A percentile compares a stretch with the other conserved stretches of the same genome.
Conservation (phyloP, 2,797 vertebrate genomes). For the Lateolabrax maculatus region DNA sequence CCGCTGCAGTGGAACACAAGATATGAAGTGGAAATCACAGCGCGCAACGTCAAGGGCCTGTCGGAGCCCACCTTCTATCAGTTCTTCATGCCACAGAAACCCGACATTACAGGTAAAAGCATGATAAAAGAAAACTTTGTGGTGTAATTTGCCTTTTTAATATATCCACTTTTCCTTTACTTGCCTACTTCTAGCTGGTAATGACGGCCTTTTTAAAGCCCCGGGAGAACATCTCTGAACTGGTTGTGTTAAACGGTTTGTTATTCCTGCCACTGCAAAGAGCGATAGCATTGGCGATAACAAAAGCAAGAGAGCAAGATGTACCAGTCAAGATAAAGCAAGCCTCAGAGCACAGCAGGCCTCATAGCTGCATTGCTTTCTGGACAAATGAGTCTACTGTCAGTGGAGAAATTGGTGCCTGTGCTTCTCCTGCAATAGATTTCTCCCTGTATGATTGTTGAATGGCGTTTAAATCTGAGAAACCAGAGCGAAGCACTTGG, state of each 20-base stretch:
- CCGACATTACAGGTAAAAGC: constrained; percentile 94
- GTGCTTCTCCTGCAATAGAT: constrained; percentile 17
- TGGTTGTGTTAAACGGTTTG: constrained; percentile 7
- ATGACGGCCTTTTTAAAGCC: constrained; percentile 28
- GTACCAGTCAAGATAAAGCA: constrained; percentile 49
- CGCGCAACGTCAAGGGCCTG: constrained; percentile 95
- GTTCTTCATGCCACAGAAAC: constrained; percentile 98
- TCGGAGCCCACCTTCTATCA: constrained; percentile 98
- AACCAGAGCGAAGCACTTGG: constrained; percentile 10
- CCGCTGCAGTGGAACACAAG: constrained; percentile 97
- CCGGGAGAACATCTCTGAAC: constrained; percentile 5
- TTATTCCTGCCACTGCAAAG: constrained; percentile 15
- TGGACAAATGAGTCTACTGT: constrained; percentile 47
- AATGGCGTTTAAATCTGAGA: constrained; percentile 22
- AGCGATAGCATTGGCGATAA: constrained; percentile 32
- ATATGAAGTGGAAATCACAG: constrained; percentile 98
- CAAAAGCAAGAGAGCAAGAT: constrained; percentile 56
- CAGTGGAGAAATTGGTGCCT: constrained; percentile 23
- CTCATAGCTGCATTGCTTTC: constrained; percentile 14
- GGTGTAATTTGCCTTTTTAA: not conserved
- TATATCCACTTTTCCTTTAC: not conserved
- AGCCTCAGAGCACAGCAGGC: constrained; percentile 24
- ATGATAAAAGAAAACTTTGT: constrained; percentile 25
- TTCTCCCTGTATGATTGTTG: constrained; percentile 23
- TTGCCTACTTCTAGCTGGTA: not conserved